Evolutionary conservation across 2,888 invertebrate genomes (phyloP).

Genomic region (Branchinecta sandiegonensis): DNA sequence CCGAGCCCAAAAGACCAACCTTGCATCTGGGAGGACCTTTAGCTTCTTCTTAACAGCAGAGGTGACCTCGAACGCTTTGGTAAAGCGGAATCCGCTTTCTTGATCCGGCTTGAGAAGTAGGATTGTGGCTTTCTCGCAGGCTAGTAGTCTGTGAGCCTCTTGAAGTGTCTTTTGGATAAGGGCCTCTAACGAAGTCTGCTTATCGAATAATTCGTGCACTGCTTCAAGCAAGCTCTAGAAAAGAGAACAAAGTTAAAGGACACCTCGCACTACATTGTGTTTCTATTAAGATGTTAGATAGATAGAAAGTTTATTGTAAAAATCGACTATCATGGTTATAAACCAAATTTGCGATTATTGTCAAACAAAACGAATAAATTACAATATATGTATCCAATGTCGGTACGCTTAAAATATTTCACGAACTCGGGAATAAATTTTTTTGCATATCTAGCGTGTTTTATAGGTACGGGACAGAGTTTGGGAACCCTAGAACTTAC

Average conservation of each 20-base stretch:
- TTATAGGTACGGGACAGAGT: too few relatives aligned
- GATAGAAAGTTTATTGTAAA: too few relatives aligned
- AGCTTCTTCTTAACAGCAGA: slow-evolving; percentile 29
- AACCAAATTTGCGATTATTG: too few relatives aligned
- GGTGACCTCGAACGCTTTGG: slow-evolving; percentile 35
- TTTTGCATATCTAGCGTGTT: too few relatives aligned
- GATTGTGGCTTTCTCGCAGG: slow-evolving; percentile 40
- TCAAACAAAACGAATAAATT: too few relatives aligned
- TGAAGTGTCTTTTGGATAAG: slow-evolving; percentile 41
- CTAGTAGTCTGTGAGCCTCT: slow-evolving; percentile 38
- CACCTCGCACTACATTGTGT: too few relatives aligned
- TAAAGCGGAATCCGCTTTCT: slow-evolving; percentile 31
- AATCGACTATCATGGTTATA: too few relatives aligned
- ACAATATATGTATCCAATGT: too few relatives aligned
- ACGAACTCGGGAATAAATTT: too few relatives aligned
- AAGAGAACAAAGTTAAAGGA: not conserved
- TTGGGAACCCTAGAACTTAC: too few relatives aligned
- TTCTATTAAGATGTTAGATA: too few relatives aligned
- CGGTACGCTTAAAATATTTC: too few relatives aligned
- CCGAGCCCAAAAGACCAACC: not conserved
- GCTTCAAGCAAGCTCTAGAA: slow-evolving; percentile 40
- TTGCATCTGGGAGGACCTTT: slow-evolving; percentile 5
- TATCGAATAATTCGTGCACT: slow-evolving; percentile 41
- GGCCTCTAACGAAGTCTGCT: slow-evolving; percentile 39
- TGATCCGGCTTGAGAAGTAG: slow-evolving; percentile 35